Base-by-base conservation (phyloP, 2,797 vertebrate genomes). In the Anguilla megastoma region DNA sequence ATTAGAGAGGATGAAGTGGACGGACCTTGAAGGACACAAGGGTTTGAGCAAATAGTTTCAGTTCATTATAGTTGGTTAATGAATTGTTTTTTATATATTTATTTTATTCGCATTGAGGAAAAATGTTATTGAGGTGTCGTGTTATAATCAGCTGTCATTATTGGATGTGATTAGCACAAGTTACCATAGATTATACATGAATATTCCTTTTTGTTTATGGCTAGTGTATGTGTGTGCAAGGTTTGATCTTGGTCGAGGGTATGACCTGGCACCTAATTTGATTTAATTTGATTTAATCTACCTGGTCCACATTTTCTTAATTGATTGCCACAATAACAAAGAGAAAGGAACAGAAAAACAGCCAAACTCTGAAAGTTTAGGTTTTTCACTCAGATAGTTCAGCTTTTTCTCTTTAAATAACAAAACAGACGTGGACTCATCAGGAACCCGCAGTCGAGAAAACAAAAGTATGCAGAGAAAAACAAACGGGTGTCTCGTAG, bases 401-500 rank as follows among this genome's bases (percentile, higher is more conserved):
- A n/a, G 3, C 58, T 10, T 80, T 50, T 82, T 21, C 16, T 48
- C 41, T 45, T 79, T 79, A 41, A 79, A 45, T 45, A 79, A 50
- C 79, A 48, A 48, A 82, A 50, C 16, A 24, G 71, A 76, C 21
- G 27, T 9, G 1, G 24, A 45, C 24, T 21, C 24, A 10, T n/a
- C 41, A 27, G 45, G 21, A 48, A 50, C 18, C 18, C 6, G 18
- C 24, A 10, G 30, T 21, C 16, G 3, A 36, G 79, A 50, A 48
- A 82, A 82, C 79, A 48, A 48, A 82, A 50, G 74, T 16, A 41
- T 21, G 12, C 45, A 9, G 21, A 69, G 79, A 27, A 83, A 87
- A 66, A 66, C 79, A 66, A 54, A 84, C n/a, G 12, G 56, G 14
- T 74, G 74, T 36, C 52, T 87, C 41, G 79, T 60, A 69, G 86